Evolutionary conservation across 1,140 invertebrate genomes (phyloP), one percentile per base, ranked within the genome.

Genomic region (Halictus rubicundus): DNA sequence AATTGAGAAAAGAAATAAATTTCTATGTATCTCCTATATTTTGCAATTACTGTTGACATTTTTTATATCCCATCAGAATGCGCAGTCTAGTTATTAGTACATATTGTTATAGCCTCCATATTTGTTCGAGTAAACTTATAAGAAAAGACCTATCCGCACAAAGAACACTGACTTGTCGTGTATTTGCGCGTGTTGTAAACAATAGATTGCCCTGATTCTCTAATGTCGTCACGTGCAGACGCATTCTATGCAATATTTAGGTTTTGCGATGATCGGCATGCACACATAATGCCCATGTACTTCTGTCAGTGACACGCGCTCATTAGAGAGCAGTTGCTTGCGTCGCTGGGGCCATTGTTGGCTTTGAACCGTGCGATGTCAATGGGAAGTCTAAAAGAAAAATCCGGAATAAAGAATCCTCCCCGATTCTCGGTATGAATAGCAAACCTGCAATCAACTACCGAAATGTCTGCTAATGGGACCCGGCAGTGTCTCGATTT

Each of bases 221-320:
- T 14, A 78, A 52, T 64, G 71, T 54, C 46, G 19, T n/a, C 78
- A 66, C 78, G 76, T 72, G 76, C 57, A 52, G 10, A n/a, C 60
- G 59, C 39, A 64, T 63, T 78, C 59, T 71, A 46, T 42, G 68
- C 59, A 64, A 27, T 59, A 46, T 72, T 78, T 78, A 71, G 14
- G 46, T 57, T n/a, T n/a, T 9, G 37, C 54, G 59, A 80, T 68
- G 65, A 72, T 61, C 54, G 57, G 74, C 86, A 73, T 72, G 81
- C 63, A 73, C 80, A 71, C 63, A 87, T 87, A 87, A 89, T 87
- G 78, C 70, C 61, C 49, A 60, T 80, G 82, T 88, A 88, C 76
- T 85, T 86, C 88, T 92, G 91, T 92, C 91, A 91, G 64, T 86
- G 87, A 84, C 91, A 92, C 91, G 91, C 90, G 91, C 91, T 92